These are phyloP conservation scores for Rhagonycha fulva DNA, from an alignment of 2,888 invertebrate genomes.

Conservation along the genomic window DNA sequence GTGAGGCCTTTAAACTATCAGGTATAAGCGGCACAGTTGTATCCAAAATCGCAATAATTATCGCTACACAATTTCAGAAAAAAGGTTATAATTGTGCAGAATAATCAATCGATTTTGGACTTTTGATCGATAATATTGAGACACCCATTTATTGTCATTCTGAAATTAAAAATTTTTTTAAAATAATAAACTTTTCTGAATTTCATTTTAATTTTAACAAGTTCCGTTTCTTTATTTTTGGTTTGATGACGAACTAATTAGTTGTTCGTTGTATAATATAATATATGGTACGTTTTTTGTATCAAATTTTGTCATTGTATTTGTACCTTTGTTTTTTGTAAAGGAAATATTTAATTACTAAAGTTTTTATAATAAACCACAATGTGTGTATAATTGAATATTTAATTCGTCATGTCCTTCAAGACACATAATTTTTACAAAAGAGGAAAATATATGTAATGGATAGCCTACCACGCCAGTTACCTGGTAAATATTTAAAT, in stretches of 20 bases:
- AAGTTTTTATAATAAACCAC: neutral
- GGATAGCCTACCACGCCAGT: neutral
- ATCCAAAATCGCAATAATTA: no score
- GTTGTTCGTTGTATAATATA: neutral
- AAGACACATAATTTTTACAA: neutral
- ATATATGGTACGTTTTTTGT: neutral
- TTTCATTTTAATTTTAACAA: no score
- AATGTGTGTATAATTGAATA: neutral
- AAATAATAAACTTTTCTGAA: neutral
- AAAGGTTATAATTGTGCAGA: no score
- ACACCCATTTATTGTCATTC: neutral
- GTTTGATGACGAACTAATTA: neutral
- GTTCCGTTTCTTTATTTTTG: neutral
- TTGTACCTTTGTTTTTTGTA: neutral
- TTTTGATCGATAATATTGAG: neutral
- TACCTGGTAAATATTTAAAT: conserved; percentile 10
- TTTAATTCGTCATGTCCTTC: neutral
- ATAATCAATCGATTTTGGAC: no score
- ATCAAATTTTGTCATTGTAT: neutral
- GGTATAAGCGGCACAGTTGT: no score
- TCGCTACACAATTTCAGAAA: no score
- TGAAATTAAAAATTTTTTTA: neutral
- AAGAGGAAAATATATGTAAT: neutral
- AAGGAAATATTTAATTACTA: neutral
- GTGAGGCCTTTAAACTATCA: no score